Evolutionary conservation across 2,888 invertebrate genomes (phyloP).

Genomic region (Nomada goodeniana): DNA sequence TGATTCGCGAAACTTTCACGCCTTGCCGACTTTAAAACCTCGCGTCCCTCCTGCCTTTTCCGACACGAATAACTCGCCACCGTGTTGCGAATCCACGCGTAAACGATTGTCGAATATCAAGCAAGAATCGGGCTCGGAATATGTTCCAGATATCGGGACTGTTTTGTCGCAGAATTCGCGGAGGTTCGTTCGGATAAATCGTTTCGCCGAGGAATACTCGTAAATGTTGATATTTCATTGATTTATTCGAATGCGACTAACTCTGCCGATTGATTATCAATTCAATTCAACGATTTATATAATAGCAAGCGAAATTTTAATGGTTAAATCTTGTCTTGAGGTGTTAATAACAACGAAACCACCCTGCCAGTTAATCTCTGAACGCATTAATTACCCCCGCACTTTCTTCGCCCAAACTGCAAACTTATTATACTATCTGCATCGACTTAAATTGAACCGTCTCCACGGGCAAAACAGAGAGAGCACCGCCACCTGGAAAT

Average conservation of each 20-base stretch:
- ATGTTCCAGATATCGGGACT: background rate
- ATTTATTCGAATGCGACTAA: too few relatives aligned
- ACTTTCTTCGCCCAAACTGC: background rate
- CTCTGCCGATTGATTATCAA: too few relatives aligned
- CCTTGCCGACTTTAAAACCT: slow-evolving; percentile 39
- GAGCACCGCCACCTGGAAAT: background rate
- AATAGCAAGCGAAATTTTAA: too few relatives aligned
- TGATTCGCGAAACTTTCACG: slow-evolving; percentile 59
- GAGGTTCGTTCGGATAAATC: too few relatives aligned
- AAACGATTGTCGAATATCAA: background rate
- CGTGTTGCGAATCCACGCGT: background rate
- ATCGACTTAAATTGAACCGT: background rate
- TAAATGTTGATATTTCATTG: too few relatives aligned
- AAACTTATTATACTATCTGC: background rate
- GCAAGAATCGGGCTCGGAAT: background rate
- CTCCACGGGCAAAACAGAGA: background rate
- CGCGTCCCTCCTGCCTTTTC: too few relatives aligned
- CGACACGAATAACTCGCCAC: background rate
- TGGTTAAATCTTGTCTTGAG: too few relatives aligned
- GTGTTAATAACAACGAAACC: too few relatives aligned
- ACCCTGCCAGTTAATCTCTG: background rate
- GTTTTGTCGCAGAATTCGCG: too few relatives aligned
- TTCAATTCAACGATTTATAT: too few relatives aligned
- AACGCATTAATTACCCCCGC: background rate
- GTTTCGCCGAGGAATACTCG: too few relatives aligned